Evolutionary conservation across 30 jellyfish, hydroid and myxozoan genomes (phyloP).

Genomic region (Aurelia sp.): DNA sequence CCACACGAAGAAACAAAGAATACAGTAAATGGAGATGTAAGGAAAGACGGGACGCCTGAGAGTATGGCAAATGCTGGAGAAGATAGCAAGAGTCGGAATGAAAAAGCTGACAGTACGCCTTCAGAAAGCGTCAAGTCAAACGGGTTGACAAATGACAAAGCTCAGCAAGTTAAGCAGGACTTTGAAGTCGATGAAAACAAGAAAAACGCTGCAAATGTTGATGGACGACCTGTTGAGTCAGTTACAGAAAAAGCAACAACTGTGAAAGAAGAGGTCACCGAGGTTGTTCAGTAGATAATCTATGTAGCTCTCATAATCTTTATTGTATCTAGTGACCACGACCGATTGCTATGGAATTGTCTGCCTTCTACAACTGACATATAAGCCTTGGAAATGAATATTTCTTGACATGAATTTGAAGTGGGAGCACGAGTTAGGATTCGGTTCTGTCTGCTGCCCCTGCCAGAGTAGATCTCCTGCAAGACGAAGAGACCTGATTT

Average conservation of each 20-base stretch:
- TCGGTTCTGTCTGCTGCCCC: too few species aligned
- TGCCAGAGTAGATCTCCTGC: too few species aligned
- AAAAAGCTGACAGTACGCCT: background rate
- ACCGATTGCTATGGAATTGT: too few species aligned
- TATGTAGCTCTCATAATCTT: too few species aligned
- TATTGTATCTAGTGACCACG: too few species aligned
- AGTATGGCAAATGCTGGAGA: background rate
- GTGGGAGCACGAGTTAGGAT: too few species aligned
- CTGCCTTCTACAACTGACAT: too few species aligned
- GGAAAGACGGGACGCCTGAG: background rate
- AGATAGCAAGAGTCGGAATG: background rate
- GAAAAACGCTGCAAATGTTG: background rate
- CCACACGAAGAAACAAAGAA: background rate
- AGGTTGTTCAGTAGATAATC: background rate
- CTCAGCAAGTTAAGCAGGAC: background rate
- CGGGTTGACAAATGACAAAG: background rate
- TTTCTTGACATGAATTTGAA: too few species aligned
- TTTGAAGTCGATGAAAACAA: background rate
- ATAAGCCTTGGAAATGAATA: too few species aligned
- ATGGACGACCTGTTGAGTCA: background rate
- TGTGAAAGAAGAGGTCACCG: background rate
- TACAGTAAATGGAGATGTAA: background rate
- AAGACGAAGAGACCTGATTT: too few species aligned
- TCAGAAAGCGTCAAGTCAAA: background rate
- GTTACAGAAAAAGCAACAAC: background rate